Evolutionary conservation across 2,888 invertebrate species (phyloP), one percentile per base, ranked within the genome.

Genomic region (Psylliodes chrysocephalus): DNA sequence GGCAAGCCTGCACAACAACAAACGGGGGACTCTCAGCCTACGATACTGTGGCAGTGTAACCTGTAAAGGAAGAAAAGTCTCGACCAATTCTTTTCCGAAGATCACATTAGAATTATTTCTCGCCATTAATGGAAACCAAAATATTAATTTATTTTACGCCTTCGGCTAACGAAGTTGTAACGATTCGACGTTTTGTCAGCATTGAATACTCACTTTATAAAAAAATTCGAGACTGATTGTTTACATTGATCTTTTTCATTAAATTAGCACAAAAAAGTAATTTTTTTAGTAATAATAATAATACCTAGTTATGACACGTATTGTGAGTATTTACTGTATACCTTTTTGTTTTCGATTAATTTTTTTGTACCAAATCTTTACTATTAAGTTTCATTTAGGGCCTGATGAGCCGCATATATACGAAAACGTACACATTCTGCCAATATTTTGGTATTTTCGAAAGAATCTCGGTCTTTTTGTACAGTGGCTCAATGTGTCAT

Each of bases 41-140:
- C 93, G 94, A 95, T 94, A 94, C 94, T 92, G 92, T 95, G 94
- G 95, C 95, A 94, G 94, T 95, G 93, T 95, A 94, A 95, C 88
- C 89, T 94, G 90, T 94, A 92, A 91, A 56, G 49, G 60, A 59
- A 52, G 35, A 49, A 60, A 53, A 12, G 38, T 22, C 8, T 46
- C 42, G 33, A 52, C 55, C 40, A 54, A 42, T 53, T 53, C 19
- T 12, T 17, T 46, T 28, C 17, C 40, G 38, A 42, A 60, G 49
- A 53, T 60, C 33, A 53, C 15, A 14, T 40, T 55, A 14, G 28
- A 19, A 8, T 38, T 47, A 67, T 68, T 63, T 68, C 65, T 68
- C 66, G 60, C 69, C 64, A 64, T 68, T 68, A 55, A 67, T n/a
- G 57, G 38, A 15, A 49, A 49, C 25, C 18, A 51, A 57, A 33